Evolutionary conservation across 37 sponge, comb jelly and placozoan species (phyloP).

Genomic region (Geodia barretti): DNA sequence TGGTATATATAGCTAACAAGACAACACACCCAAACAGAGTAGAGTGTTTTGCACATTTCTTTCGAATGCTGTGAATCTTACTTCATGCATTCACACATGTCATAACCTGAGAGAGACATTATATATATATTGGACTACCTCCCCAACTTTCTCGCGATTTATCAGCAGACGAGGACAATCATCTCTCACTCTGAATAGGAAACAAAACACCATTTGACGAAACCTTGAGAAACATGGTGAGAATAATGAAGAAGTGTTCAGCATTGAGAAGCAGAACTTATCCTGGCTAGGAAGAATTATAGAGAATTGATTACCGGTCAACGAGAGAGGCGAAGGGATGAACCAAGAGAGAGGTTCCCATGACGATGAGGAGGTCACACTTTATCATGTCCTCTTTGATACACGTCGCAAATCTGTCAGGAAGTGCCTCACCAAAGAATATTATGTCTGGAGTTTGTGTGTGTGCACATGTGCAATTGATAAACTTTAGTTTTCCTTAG

Average conservation of each 20-base stretch:
- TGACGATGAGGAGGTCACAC: conserved; percentile 82
- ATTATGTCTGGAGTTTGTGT: conserved; percentile 75
- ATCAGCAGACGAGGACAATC: conserved; percentile 90
- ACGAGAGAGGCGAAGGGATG: conserved; percentile 92
- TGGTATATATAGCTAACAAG: neutral
- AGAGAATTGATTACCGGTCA: conserved; percentile 51
- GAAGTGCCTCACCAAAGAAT: conserved; percentile 92
- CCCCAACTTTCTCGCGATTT: conserved; percentile 85
- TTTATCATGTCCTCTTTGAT: conserved; percentile 55
- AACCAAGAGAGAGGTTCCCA: conserved; percentile 92
- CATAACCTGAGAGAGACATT: neutral
- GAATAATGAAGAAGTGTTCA: neutral
- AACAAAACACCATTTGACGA: neutral
- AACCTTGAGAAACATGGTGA: neutral
- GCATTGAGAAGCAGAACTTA: neutral
- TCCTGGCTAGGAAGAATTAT: neutral
- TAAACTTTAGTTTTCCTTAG: too few relatives aligned
- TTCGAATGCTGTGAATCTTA: too few relatives aligned
- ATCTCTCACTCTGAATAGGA: conserved; percentile 61
- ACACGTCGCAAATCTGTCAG: conserved; percentile 67
- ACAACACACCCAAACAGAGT: too few relatives aligned
- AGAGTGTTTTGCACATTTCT: too few relatives aligned
- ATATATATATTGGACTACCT: conserved; percentile 44
- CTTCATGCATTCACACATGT: too few relatives aligned
- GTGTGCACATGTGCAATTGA: neutral